Evolutionary conservation across 2,797 vertebrate species (phyloP).

Genomic region (Chlorospingus semifuscus): DNA sequence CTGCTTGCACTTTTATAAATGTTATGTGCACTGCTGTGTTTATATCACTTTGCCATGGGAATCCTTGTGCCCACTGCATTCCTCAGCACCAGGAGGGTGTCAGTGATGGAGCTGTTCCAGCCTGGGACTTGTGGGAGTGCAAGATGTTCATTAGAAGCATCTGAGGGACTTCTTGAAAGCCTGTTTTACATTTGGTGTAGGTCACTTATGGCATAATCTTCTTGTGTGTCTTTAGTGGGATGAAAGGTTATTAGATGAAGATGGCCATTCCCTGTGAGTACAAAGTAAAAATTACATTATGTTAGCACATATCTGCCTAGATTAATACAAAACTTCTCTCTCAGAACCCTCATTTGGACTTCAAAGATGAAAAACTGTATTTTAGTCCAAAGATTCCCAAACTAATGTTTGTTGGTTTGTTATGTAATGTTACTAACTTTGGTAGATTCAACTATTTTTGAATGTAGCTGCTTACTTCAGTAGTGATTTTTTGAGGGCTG

Average conservation of each 20-base stretch:
- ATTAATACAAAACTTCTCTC: background rate
- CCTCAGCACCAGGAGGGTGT: background rate
- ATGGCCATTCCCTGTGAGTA: background rate
- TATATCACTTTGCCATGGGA: background rate
- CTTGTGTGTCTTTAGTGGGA: background rate
- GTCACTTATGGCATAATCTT: background rate
- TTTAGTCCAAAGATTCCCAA: background rate
- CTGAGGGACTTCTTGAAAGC: background rate
- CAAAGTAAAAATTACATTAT: background rate
- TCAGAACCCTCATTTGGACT: background rate
- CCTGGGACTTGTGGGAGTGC: background rate
- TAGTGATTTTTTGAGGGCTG: background rate
- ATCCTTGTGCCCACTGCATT: background rate
- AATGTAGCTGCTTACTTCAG: background rate
- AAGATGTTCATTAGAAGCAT: background rate
- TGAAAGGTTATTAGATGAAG: background rate
- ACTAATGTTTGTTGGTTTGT: background rate
- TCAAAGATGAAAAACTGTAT: background rate
- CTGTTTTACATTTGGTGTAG: background rate
- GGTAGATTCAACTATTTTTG: background rate
- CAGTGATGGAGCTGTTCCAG: background rate
- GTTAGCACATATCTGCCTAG: fast-evolving
- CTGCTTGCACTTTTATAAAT: background rate
- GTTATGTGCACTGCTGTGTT: background rate
- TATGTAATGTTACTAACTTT: background rate